phyloP scores from a whole-genome alignment of 1,140 invertebrate genomes.

The Anagrus nilaparvatae region DNA sequence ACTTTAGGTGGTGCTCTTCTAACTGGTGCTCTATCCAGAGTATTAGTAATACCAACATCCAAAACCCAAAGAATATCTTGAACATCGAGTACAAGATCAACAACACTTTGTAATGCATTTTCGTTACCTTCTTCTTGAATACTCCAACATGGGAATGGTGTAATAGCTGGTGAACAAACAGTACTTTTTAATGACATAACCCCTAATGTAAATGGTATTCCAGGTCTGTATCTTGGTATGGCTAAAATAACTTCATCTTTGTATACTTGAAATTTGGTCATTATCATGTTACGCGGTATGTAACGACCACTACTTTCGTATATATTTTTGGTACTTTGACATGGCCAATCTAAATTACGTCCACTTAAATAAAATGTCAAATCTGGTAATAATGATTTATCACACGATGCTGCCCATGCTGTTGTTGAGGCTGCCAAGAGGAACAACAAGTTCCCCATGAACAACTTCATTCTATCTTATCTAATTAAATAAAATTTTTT shows the following conservation, averaged over 20 bases:
- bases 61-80: slow-evolving; percentile 57
- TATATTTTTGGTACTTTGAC: slow-evolving; percentile 46
- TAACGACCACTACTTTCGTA: slow-evolving; percentile 48
- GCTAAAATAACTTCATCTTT: slow-evolving; percentile 47
- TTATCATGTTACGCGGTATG: slow-evolving; percentile 48
- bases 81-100: slow-evolving; percentile 48
- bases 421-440: slow-evolving; percentile 1
- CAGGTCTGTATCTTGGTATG: slow-evolving; percentile 47
- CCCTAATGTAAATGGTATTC: slow-evolving; percentile 53
- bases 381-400: slow-evolving; percentile 8
- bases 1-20: slow-evolving; percentile 56
- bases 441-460: slow-evolving; percentile 13
- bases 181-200: slow-evolving; percentile 41
- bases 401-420: not conserved
- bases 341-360: slow-evolving; percentile 46
- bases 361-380: slow-evolving; percentile 37
- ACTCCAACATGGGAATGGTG: slow-evolving; percentile 53
- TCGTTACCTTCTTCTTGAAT: slow-evolving; percentile 53
- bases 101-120: slow-evolving; percentile 48
- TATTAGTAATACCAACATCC: slow-evolving; percentile 56
- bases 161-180: slow-evolving; percentile 35
- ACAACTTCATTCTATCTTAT: slow-evolving; percentile 19
- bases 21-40: slow-evolving; percentile 49
- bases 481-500: not conserved
- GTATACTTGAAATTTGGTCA: slow-evolving; percentile 49